These are phyloP conservation scores for Chlorops oryzae DNA, from an alignment of 1,140 invertebrate species.

Conservation along the genomic window DNA sequence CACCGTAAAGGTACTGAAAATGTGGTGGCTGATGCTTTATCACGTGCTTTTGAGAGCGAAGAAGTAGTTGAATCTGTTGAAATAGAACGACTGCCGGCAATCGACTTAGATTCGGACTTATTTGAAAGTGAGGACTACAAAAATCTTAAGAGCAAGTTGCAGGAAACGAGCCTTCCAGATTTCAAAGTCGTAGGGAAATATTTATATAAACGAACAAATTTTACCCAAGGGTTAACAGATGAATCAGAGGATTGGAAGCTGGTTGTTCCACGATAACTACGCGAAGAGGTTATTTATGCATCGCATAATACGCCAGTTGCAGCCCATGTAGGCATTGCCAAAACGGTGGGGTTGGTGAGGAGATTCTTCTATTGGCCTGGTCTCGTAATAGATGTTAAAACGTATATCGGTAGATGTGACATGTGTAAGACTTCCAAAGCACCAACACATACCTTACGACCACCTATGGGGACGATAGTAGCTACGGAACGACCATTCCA, in stretches of 20 bases:
- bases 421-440: no score
- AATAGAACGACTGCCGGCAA: constrained; percentile 2
- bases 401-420: no score
- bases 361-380: no score
- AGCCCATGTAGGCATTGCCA: no score
- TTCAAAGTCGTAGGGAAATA: constrained; percentile 8
- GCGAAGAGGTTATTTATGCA: no score
- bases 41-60: constrained; percentile 4
- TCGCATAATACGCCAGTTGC: no score
- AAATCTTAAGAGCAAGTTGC: background rate
- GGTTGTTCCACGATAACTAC: background rate
- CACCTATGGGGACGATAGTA: no score
- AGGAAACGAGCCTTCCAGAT: constrained; percentile 12
- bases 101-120: constrained; percentile 5
- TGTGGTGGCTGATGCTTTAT: constrained; percentile 7
- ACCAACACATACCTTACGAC: no score
- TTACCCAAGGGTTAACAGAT: background rate
- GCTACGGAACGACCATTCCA: no score
- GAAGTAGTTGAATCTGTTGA: background rate
- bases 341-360: no score
- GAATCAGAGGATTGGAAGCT: background rate
- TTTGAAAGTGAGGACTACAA: constrained; percentile 11
- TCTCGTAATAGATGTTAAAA: no score
- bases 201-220: constrained; percentile 13
- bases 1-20: constrained; percentile 12